A percentile compares a stretch with the other conserved stretches of the same genome.
Evolutionary conservation across 2,113 vertebrate genomes (phyloP).

Genomic region (Limanda limanda): DNA sequence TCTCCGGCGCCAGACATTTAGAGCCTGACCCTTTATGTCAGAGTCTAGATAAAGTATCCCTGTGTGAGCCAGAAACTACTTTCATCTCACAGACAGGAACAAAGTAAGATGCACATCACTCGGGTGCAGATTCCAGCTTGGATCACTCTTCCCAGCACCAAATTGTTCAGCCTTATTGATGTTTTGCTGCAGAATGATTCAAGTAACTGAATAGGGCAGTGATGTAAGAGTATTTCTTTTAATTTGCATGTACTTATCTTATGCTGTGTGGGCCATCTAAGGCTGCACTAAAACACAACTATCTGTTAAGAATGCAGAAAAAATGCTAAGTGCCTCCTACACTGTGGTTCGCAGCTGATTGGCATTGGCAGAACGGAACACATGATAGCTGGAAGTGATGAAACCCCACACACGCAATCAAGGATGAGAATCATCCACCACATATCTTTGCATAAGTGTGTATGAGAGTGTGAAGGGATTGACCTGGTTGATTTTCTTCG

Average conservation of each 20-base stretch:
- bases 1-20: conserved; percentile 23
- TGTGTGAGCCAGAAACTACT: conserved; percentile 11
- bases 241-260: conserved; percentile 22
- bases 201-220: conserved; percentile 20
- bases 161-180: neutral
- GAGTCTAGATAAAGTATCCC: conserved; percentile 33
- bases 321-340: conserved; percentile 14
- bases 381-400: neutral
- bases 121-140: neutral
- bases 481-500: neutral
- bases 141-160: conserved; percentile 25
- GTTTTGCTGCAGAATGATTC: conserved; percentile 18
- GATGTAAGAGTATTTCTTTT: conserved; percentile 11
- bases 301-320: neutral
- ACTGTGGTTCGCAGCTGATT: conserved; percentile 21
- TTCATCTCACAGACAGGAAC: conserved; percentile 27
- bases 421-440: neutral
- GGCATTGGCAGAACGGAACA: conserved; percentile 1
- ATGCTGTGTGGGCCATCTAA: conserved; percentile 1
- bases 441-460: neutral
- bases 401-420: neutral
- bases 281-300: neutral
- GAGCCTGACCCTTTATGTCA: conserved; percentile 23
- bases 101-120: conserved; percentile 20
- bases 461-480: neutral